Evolutionary conservation across 2,888 invertebrate genomes (phyloP), one percentile per base, ranked within the genome.

Genomic region (Melieria omissa): DNA sequence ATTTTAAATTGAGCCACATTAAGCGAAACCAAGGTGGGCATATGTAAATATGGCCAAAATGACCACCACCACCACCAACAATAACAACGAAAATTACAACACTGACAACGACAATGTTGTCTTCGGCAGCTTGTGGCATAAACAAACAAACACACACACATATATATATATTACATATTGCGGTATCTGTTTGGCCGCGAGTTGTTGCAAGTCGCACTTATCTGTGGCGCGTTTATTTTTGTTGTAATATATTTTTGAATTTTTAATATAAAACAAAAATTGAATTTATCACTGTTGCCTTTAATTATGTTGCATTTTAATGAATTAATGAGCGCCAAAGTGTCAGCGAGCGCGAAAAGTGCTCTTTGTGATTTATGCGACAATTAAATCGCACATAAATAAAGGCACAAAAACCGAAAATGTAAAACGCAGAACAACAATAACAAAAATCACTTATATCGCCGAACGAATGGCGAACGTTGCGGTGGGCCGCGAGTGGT

Each of bases 321-420:
- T 78, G 76, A 77, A 77, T 78, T 76, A 78, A 77, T 78, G 77
- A 73, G 73, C 73, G 71, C 71, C 72, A 73, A 75, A 74, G 72
- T 76, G 78, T 73, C 75, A 70, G 74, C 77, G 73, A 69, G 64
- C 6, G 52, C 9, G 45, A 29, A 52, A 52, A 44, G 52, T 6
- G 46, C 65, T 10, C 29, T 65, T 41, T 66, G 29, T 29, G 57
- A 70, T 73, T 70, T 65, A 73, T 70, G 66, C 12, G 47, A 47
- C 65, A 57, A 62, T 69, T 62, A 29, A 29, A 29, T 29, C 29
- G 29, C 29, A 29, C 29, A 29, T 29, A 29, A 29, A 29, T 29
- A 29, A 29, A 29, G 29, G 29, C 29, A 29, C 29, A 29, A 29
- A 29, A 29, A 29, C 29, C 29, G 29, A 29, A 29, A 29, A 29